Evolutionary conservation across 2,113 vertebrate species (phyloP), one percentile per base, ranked within the genome.

Genomic region (Artemisiospiza belli): DNA sequence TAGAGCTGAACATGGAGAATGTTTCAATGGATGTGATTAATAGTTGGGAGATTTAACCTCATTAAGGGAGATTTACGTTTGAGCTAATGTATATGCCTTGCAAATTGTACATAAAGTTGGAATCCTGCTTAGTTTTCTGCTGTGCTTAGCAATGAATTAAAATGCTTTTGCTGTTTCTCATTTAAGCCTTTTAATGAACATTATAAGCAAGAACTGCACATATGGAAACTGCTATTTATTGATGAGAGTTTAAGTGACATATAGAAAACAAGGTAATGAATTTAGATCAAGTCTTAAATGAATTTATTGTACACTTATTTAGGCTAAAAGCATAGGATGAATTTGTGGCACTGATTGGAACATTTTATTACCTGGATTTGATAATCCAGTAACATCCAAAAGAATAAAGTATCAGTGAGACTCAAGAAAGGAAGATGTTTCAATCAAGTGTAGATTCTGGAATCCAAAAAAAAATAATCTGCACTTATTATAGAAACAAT

Each of bases 51-150:
- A 43, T 43, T 43, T 43, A 43, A 87, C 44, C 73, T 96, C 94
- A 81, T 96, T 96, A 89, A 66, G 30, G 41, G 86, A 96, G 66
- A 97, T 95, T 96, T 96, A 96, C 1, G 0, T 94, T n/a, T 76
- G 4, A 87, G 80, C 66, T 83, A 81, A 79, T 8, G 8, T 55
- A 76, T 77, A 62, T 30, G 68, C 59, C 68, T 86, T 93, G 80
- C 41, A 96, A 93, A 90, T 78, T 68, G 61, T 93, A 41, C 89
- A 87, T 81, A 89, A 89, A 86, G 44, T 81, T 84, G 93, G 83
- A 87, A 92, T 96, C 88, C 80, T 91, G 81, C 83, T 93, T 91
- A 58, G 76, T 78, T 96, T 94, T 96, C 90, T 93, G 90, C 88
- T 95, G 80, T 78, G 80, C 41, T 92, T 94, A 87, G 64, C 83